Conservation (phyloP, 2,113 vertebrate genomes). For the Pterocles gutturalis region DNA sequence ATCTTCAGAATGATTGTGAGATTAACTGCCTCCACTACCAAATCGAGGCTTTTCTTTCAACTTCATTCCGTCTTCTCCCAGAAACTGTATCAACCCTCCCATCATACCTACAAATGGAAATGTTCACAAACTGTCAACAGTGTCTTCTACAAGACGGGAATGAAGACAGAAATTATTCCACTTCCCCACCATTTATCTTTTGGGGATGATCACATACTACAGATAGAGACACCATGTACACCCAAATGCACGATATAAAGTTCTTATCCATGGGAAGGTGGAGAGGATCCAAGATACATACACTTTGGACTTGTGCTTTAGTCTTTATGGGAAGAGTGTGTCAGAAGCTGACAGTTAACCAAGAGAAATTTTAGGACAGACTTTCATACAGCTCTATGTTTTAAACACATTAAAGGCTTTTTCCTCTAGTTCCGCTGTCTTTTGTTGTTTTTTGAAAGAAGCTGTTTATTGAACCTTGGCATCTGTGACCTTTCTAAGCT, state of each 20-base stretch:
- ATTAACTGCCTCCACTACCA: background rate
- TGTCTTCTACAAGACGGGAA: background rate
- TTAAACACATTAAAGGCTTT: background rate
- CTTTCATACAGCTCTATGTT: background rate
- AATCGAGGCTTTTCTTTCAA: background rate
- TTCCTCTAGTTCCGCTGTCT: background rate
- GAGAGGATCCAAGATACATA: background rate
- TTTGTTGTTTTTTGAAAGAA: slow-evolving; percentile 13
- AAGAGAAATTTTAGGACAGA: background rate
- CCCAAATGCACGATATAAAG: background rate
- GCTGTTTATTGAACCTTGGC: slow-evolving; percentile 18
- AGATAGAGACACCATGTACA: background rate
- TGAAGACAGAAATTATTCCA: background rate
- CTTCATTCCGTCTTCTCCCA: background rate
- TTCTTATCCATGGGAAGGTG: background rate
- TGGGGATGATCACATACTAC: background rate
- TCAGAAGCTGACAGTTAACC: background rate
- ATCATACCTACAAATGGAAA: background rate
- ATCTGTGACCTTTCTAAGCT: slow-evolving; percentile 45
- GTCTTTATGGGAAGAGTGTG: background rate
- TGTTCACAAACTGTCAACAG: background rate
- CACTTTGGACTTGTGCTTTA: background rate
- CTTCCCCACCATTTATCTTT: background rate
- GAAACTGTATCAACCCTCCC: background rate
- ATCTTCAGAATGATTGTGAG: background rate